These are phyloP conservation scores for Euleptes europaea DNA, from an alignment of 2,113 vertebrate species.

Conservation along the genomic window DNA sequence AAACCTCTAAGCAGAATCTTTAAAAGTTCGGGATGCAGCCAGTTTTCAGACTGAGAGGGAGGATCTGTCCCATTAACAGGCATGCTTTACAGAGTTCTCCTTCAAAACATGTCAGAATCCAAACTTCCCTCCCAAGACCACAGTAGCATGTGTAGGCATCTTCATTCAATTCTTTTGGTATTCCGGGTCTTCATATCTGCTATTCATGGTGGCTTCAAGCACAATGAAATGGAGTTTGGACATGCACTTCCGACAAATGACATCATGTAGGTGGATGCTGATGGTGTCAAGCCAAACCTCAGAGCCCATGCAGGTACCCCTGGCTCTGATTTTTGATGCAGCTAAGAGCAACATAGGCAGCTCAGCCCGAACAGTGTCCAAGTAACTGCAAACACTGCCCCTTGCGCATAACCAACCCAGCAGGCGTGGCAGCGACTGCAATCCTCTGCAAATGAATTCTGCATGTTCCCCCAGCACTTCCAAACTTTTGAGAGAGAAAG, in stretches of 20 bases:
- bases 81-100: slow-evolving; percentile 36
- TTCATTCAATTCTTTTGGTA: slow-evolving; percentile 27
- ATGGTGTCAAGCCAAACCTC: slow-evolving; percentile 67
- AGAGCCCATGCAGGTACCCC: slow-evolving; percentile 71
- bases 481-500: slow-evolving; percentile 72
- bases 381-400: slow-evolving; percentile 41
- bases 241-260: slow-evolving; percentile 43
- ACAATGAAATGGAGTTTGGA: slow-evolving; percentile 56
- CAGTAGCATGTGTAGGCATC: slow-evolving; percentile 64
- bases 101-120: slow-evolving; percentile 42
- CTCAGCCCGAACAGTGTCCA: slow-evolving; percentile 47
- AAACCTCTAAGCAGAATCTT: slow-evolving; percentile 11
- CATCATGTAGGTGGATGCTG: slow-evolving; percentile 50
- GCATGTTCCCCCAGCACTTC: slow-evolving; percentile 65
- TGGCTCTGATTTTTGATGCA: slow-evolving; percentile 63
- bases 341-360: slow-evolving; percentile 61
- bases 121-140: slow-evolving; percentile 37
- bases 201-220: slow-evolving; percentile 66
- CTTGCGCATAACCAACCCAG: slow-evolving; percentile 54
- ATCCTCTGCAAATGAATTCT: slow-evolving; percentile 10
- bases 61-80: slow-evolving; percentile 47
- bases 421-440: slow-evolving; percentile 49
- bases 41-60: neutral
- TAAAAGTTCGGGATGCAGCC: slow-evolving; percentile 25
- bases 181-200: slow-evolving; percentile 46